Conservation (phyloP, 2,888 invertebrate genomes). For the Carabus problematicus region DNA sequence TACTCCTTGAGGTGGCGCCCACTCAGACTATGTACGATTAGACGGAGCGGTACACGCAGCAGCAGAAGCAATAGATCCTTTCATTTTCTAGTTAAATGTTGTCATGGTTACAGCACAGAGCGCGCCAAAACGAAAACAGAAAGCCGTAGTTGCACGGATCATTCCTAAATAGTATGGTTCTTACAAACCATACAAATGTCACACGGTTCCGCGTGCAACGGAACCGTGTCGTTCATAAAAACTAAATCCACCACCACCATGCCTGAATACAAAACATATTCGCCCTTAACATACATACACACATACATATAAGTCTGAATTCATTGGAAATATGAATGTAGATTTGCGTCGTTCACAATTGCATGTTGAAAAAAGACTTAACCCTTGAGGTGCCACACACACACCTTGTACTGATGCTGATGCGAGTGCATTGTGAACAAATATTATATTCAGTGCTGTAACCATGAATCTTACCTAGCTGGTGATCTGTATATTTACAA, state of each 20-base stretch:
- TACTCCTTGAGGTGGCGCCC: slow-evolving; percentile 89
- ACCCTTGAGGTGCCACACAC: slow-evolving; percentile 2
- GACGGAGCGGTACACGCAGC: no score
- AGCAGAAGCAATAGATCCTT: slow-evolving; percentile 39
- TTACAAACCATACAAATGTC: slow-evolving; percentile 35
- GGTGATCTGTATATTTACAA: slow-evolving; percentile 45
- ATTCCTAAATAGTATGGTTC: slow-evolving; percentile 59
- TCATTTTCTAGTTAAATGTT: slow-evolving; percentile 40
- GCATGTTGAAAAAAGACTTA: slow-evolving; percentile 41
- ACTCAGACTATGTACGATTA: slow-evolving; percentile 80
- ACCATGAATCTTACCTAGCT: slow-evolving; percentile 50
- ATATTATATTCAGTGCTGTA: slow-evolving; percentile 46
- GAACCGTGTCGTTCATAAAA: slow-evolving; percentile 34
- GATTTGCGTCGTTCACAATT: background rate
- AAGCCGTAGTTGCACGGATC: slow-evolving; percentile 66
- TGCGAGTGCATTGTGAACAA: slow-evolving; percentile 38
- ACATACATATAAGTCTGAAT: background rate
- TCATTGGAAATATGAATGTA: no score
- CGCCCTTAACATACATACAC: slow-evolving; percentile 44
- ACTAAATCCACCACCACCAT: background rate
- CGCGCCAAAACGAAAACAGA: slow-evolving; percentile 5
- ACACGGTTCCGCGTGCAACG: slow-evolving; percentile 52
- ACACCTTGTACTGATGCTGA: slow-evolving; percentile 39
- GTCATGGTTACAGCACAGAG: slow-evolving; percentile 27
- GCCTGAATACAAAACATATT: slow-evolving; percentile 47